These are phyloP conservation scores for Drosophila saltans DNA, from an alignment of 1,140 invertebrate genomes.

Conservation along the genomic window DNA sequence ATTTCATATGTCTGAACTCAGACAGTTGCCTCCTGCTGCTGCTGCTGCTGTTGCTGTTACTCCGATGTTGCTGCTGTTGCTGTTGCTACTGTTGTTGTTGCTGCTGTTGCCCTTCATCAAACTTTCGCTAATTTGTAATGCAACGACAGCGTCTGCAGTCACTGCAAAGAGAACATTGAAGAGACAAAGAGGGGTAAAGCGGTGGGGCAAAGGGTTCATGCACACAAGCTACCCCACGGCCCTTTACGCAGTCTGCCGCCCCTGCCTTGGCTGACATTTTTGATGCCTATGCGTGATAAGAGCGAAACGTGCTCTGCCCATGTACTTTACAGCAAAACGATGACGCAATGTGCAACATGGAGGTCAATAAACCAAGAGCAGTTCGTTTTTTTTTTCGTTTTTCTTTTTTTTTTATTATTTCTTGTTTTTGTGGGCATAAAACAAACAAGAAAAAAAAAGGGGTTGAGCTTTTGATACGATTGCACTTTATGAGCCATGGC, in stretches of 20 bases:
- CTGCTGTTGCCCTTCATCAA: constrained; percentile 31
- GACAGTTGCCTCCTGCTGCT: constrained; percentile 23
- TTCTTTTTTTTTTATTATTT: too few species aligned
- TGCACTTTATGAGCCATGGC: constrained; percentile 2
- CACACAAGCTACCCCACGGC: constrained; percentile 13
- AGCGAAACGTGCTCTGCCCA: constrained; percentile 18
- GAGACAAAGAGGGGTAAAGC: constrained; percentile 1
- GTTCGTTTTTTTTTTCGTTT: constrained; percentile 8
- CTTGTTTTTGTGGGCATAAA: constrained; percentile 10
- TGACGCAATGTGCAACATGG: constrained; percentile 58
- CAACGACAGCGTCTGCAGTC: constrained; percentile 25
- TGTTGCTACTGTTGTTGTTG: neutral
- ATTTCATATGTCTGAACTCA: constrained; percentile 24
- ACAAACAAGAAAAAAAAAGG: constrained; percentile 22
- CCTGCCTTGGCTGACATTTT: constrained; percentile 41
- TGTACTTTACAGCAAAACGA: constrained; percentile 28
- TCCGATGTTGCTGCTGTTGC: constrained; percentile 4
- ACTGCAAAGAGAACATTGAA: neutral
- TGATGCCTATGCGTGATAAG: constrained; percentile 54
- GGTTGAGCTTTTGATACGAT: constrained; percentile 24
- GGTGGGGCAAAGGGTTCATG: neutral
- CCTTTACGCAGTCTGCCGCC: constrained; percentile 15
- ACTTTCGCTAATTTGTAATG: constrained; percentile 52
- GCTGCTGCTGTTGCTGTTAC: neutral
- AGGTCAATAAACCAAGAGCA: constrained; percentile 54